Percentiles rank a stretch among this genome's conserved stretches.
Evolutionary conservation across 2,888 invertebrate species (phyloP).

Genomic region (Nowickia ferox): DNA sequence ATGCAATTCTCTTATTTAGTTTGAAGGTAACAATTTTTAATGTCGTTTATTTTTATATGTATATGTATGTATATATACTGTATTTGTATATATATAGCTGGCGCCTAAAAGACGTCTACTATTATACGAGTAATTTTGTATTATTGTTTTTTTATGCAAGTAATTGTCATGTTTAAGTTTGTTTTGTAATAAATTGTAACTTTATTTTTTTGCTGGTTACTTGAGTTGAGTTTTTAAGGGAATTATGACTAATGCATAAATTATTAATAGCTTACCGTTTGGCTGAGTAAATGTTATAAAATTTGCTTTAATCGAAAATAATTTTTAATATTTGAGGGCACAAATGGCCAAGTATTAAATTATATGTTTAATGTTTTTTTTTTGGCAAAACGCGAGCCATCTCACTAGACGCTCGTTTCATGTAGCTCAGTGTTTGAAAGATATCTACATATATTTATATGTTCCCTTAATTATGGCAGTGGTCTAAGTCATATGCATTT

Average conservation of each 20-base stretch:
- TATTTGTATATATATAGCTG: not conserved
- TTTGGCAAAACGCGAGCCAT: no score
- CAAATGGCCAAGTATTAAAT: no score
- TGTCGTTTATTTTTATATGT: not conserved
- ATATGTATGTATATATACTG: not conserved
- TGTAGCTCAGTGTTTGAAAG: no score
- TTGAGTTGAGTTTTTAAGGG: not conserved
- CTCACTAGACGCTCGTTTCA: no score
- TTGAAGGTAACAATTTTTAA: conserved; percentile 21
- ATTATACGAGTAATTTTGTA: conserved; percentile 34
- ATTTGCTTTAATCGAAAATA: no score
- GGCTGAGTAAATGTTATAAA: conserved; percentile 7
- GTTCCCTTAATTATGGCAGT: no score
- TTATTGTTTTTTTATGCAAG: conserved; percentile 25
- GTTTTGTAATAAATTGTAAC: not conserved
- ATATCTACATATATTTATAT: no score
- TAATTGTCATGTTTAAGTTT: conserved; percentile 24
- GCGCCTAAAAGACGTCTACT: conserved; percentile 52
- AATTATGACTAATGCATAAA: conserved; percentile 11
- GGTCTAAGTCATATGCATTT: no score
- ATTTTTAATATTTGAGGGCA: no score
- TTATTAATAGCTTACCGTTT: conserved; percentile 33
- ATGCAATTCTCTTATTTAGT: not conserved
- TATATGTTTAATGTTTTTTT: no score
- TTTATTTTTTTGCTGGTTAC: not conserved